Base-by-base conservation (phyloP, 2,113 vertebrate genomes). In the Chaetodon auriga region DNA sequence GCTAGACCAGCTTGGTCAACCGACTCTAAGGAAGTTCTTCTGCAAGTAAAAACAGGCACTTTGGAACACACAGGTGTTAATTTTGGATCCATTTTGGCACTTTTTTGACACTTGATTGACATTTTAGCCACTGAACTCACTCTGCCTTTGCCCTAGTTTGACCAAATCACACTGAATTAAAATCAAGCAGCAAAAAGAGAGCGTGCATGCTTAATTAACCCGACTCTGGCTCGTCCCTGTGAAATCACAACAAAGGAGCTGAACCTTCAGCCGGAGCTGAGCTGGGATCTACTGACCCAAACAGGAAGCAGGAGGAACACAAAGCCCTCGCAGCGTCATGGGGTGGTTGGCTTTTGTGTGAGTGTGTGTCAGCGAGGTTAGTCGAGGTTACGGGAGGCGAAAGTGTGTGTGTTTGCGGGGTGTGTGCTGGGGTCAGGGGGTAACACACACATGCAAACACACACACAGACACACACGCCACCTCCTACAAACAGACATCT, bases 401-500 rank as follows among this genome's bases (percentile, higher is more conserved):
- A 73, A 77, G 63, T 69, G 84, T 81, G 81, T 81, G 75, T 77
- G 61, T 81, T 19, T 68, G 61, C 18, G 43, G 60, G 41, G 55
- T 75, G 76, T 71, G 64, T 85, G 38, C 53, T 38, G 21, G 23
- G 76, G 80, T 45, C 63, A 78, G 21, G 4, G 63, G 77, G 21
- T 61, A 16, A 38, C 14, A 62, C 41, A 60, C 14, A 49, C 45
- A 45, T 30, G 64, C 5, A 75, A 48, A 35, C 46, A 77, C 21
- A 14, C 43, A 45, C 43, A 45, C 38, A 41, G 6, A 41, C 38
- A 41, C 38, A 41, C 55, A 30, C 30, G 30, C 30, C 30, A 25
- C 19, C 6, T 46, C 62, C 48, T 1, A 54, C 63, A 55, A 51
- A 54, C 77, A 78, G 75, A 87, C 89, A 89, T 87, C 45, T 90